Evolutionary conservation across 2,113 vertebrate genomes (phyloP).

Genomic region (Muscicapa adusta): DNA sequence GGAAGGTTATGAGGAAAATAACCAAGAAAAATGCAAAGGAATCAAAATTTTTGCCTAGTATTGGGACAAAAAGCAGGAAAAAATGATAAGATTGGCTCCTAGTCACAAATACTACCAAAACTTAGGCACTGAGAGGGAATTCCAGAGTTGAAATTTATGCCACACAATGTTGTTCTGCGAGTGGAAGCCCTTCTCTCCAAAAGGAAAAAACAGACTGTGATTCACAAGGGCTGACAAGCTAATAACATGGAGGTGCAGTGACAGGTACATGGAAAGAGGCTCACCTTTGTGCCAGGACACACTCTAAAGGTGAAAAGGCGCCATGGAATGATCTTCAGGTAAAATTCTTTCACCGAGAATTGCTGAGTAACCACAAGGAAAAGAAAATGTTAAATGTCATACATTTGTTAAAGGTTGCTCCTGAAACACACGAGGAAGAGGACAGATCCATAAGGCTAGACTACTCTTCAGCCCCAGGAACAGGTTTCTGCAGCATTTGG

Average conservation of each 20-base stretch:
- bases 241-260: background rate
- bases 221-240: background rate
- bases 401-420: background rate
- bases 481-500: background rate
- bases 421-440: background rate
- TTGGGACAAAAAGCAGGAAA: background rate
- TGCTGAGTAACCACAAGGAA: constrained; percentile 78
- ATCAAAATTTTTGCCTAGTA: background rate
- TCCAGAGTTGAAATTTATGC: background rate
- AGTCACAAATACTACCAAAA: background rate
- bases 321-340: constrained; percentile 99
- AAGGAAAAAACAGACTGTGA: background rate
- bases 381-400: background rate
- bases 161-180: background rate
- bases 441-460: background rate
- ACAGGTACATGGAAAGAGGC: background rate
- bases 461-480: background rate
- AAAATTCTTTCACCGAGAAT: constrained; percentile 99
- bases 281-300: constrained; percentile 97
- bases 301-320: constrained; percentile 97
- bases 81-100: background rate
- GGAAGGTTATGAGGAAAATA: background rate
- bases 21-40: background rate
- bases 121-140: background rate
- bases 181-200: background rate